These are phyloP conservation scores for Sitta carolinensis DNA, from an alignment of 2,797 vertebrate genomes.

Conservation along the genomic window DNA sequence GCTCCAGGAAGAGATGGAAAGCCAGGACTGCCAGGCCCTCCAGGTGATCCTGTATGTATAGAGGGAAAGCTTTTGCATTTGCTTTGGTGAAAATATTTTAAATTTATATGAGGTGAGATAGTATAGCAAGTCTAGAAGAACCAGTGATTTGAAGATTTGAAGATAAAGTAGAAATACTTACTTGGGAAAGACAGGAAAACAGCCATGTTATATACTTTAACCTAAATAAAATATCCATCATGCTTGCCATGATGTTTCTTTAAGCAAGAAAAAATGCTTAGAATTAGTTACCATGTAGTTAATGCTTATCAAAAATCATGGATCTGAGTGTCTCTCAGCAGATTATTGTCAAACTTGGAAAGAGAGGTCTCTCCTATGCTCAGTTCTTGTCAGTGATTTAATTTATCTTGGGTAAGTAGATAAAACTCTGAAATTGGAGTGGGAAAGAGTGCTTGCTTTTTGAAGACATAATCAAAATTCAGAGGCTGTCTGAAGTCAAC, in stretches of 20 bases:
- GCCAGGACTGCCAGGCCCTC: slow-evolving; percentile 90
- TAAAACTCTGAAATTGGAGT: not conserved
- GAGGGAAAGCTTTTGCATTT: not conserved
- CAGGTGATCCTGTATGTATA: slow-evolving; percentile 92
- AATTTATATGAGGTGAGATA: not conserved
- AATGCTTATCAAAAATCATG: not conserved
- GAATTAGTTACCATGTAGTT: not conserved
- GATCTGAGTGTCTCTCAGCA: not conserved
- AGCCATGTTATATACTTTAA: not conserved
- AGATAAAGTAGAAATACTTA: not conserved
- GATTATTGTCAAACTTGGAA: not conserved
- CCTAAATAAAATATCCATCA: not conserved
- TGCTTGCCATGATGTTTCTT: not conserved
- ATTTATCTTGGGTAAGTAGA: not conserved
- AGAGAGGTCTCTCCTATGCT: not conserved
- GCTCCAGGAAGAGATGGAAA: slow-evolving; percentile 88
- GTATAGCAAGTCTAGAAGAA: not conserved
- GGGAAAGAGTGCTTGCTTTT: not conserved
- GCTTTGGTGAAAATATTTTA: not conserved
- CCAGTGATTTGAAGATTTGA: not conserved
- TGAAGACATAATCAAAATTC: not conserved
- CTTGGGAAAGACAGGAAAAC: not conserved
- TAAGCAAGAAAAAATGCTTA: not conserved
- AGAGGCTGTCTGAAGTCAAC: not conserved
- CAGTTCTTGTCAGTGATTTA: not conserved